phyloP scores from a whole-genome alignment of 2,888 invertebrate species.

The Callosobruchus maculatus region DNA sequence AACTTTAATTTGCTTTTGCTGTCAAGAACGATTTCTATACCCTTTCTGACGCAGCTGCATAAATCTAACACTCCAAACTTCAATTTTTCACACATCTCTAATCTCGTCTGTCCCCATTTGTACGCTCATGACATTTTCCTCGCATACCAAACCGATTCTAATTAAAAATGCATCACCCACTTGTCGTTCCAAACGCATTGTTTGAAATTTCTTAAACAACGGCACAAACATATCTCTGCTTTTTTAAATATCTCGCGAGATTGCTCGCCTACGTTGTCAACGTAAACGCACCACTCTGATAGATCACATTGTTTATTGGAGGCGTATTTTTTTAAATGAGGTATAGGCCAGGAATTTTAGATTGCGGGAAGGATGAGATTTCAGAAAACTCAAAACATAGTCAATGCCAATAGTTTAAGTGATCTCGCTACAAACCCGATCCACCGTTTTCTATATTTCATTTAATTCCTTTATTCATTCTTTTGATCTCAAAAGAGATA shows the following conservation, averaged over 20 bases:
- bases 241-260: conserved; percentile 6
- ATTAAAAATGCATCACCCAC: background rate
- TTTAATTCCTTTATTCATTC: no score
- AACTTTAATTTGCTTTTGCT: no score
- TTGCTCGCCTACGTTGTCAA: conserved; percentile 8
- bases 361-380: no score
- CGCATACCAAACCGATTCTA: background rate
- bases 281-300: conserved; percentile 3
- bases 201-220: background rate
- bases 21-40: background rate
- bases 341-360: background rate
- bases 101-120: background rate
- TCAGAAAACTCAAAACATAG: background rate
- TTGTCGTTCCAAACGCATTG: background rate
- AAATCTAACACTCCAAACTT: background rate
- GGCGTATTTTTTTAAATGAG: background rate
- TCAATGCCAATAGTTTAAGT: no score
- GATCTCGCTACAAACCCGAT: no score
- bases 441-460: no score
- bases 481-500: no score
- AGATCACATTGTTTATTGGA: conserved; percentile 9
- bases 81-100: background rate
- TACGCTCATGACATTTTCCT: background rate
- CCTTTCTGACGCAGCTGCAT: background rate
- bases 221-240: conserved; percentile 4